Conservation (phyloP, 2,113 vertebrate genomes). For the Mola mola region DNA sequence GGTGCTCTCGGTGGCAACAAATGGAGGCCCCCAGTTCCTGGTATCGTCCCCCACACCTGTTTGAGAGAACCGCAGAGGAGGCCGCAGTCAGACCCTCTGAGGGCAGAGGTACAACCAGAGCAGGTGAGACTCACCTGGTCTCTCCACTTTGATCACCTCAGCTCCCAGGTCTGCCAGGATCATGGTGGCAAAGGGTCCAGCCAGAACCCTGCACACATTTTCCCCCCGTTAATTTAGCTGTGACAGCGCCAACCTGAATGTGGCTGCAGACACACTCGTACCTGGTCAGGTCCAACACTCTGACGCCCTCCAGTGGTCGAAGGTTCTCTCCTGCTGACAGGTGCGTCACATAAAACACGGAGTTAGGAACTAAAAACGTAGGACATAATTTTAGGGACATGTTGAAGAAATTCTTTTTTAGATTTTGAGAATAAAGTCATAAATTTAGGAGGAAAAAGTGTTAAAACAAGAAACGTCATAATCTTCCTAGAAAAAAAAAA, state of each 20-base stretch:
- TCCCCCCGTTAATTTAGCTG: no score
- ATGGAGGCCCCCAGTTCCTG: slow-evolving; percentile 93
- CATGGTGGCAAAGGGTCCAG: slow-evolving; percentile 96
- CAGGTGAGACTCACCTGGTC: slow-evolving; percentile 79
- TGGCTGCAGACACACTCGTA: no score
- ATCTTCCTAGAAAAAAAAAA: no score
- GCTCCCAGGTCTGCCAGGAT: slow-evolving; percentile 95
- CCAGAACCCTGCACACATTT: slow-evolving; percentile 87
- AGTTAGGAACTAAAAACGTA: no score
- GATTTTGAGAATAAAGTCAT: no score
- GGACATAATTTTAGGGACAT: no score
- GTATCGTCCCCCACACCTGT: slow-evolving; percentile 92
- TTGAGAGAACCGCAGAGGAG: background rate
- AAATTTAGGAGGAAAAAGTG: no score
- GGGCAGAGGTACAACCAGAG: background rate
- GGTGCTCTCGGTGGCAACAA: slow-evolving; percentile 86
- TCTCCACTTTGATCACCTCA: slow-evolving; percentile 96
- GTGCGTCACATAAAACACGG: no score
- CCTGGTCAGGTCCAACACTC: slow-evolving; percentile 89
- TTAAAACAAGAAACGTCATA: no score
- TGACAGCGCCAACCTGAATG: background rate
- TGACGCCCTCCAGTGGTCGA: slow-evolving; percentile 86
- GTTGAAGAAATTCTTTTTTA: no score
- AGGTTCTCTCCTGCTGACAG: slow-evolving; percentile 60
- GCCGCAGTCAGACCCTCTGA: background rate